Base-by-base conservation (phyloP, 92 coral and sea anemone species). In the Actinostola sp. region DNA sequence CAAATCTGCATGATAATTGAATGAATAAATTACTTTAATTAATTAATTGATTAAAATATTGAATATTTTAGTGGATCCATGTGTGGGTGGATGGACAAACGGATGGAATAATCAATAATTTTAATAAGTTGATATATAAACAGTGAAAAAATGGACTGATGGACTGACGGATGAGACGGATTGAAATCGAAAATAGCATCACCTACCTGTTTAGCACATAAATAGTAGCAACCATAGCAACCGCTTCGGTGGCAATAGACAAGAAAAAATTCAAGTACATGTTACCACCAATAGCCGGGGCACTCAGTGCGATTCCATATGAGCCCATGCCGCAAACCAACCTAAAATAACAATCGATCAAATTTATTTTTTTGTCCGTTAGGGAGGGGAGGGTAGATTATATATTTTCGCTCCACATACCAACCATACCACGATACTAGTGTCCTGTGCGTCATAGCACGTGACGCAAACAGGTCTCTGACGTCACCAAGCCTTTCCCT, bases 361-460 rank as follows among this genome's bases (percentile, higher is more conserved):
- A n/a, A n/a, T n/a, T n/a, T n/a, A n/a, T n/a, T n/a, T n/a, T n/a
- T n/a, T n/a, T n/a, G n/a, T n/a, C n/a, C n/a, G n/a, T n/a, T n/a
- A n/a, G n/a, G n/a, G n/a, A n/a, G n/a, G n/a, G n/a, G n/a, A n/a
- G n/a, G n/a, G n/a, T n/a, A n/a, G n/a, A n/a, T n/a, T n/a, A n/a
- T n/a, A n/a, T n/a, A n/a, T n/a, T n/a, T n/a, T n/a, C n/a, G n/a
- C n/a, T 55, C 26, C 0, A 83, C 84, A 30, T 48, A 83, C 89
- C 89, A 77, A 54, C 84, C 70, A 65, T 77, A 83, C 84, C 84
- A 83, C 20, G 79, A 77, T 11, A 70, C 64, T 14, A 83, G 82
- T 19, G 89, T 83, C 50, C 64, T 77, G 23, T 70, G 73, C 15
- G 75, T 48, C 34, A 78, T 70, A 25, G 43, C 13, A 27, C 84